Evolutionary conservation across 2,888 invertebrate genomes (phyloP).

Genomic region (Apamea sordens): DNA sequence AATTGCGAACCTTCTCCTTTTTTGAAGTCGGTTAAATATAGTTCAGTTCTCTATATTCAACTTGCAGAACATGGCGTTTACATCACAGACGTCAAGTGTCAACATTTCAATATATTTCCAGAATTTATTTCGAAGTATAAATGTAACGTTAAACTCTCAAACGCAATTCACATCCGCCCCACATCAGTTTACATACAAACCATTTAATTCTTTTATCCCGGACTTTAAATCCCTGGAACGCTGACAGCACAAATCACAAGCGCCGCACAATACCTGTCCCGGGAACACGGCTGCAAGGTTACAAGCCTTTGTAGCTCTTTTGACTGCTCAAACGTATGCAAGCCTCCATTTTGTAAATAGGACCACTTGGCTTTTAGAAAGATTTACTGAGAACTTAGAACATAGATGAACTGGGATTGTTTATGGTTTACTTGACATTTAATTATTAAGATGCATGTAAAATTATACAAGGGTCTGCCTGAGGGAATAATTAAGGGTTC

Average conservation of each 20-base stretch:
- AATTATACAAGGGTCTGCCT: neutral
- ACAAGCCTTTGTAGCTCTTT: constrained; percentile 45
- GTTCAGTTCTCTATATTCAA: neutral
- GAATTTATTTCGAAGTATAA: constrained; percentile 6
- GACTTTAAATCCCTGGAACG: constrained; percentile 35
- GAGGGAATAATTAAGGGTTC: neutral
- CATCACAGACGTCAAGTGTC: neutral
- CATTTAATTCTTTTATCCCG: constrained; percentile 47
- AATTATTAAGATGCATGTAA: neutral
- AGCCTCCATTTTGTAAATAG: constrained; percentile 40
- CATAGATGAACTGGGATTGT: neutral
- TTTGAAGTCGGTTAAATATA: neutral
- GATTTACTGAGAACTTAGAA: constrained; percentile 1
- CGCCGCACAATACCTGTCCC: constrained; percentile 39
- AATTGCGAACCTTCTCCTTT: too few species aligned
- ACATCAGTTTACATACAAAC: constrained; percentile 43
- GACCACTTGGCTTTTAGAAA: constrained; percentile 6
- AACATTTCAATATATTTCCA: constrained; percentile 13
- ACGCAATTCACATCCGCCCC: constrained; percentile 4
- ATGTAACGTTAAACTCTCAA: constrained; percentile 16
- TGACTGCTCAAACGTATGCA: constrained; percentile 41
- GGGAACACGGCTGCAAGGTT: constrained; percentile 11
- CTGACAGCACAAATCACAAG: constrained; percentile 50
- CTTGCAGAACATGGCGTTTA: neutral
- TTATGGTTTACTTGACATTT: neutral